Evolutionary conservation across 2,888 invertebrate genomes (phyloP).

Genomic region (Gryllus longicercus): DNA sequence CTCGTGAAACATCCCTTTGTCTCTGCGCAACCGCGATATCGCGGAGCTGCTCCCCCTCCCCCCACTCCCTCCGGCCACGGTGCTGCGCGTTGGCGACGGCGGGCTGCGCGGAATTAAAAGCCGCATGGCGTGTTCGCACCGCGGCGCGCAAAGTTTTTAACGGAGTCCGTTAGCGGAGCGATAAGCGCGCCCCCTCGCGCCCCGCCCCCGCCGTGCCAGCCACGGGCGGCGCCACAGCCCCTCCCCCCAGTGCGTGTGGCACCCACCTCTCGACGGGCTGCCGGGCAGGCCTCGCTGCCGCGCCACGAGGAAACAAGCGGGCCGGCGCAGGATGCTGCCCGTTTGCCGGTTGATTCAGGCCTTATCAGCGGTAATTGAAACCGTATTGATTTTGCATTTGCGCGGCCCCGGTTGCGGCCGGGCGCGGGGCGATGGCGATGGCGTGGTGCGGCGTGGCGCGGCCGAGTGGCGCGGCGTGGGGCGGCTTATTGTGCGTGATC

Average conservation of each 20-base stretch:
- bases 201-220: neutral
- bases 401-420: neutral
- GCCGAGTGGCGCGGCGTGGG: neutral
- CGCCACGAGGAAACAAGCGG: no score
- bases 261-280: neutral
- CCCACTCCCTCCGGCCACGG: no score
- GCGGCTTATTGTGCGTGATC: constrained; percentile 9
- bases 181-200: neutral
- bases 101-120: neutral
- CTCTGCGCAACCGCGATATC: no score
- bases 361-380: constrained; percentile 17
- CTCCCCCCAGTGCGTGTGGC: neutral
- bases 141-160: neutral
- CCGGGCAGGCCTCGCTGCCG: neutral
- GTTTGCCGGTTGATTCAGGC: neutral
- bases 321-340: neutral
- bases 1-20: no score
- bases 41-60: no score
- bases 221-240: no score
- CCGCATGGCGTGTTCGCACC: neutral
- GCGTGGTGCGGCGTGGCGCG: neutral
- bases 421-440: neutral
- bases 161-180: neutral
- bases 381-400: constrained; percentile 17
- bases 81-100: no score